A percentile compares a stretch with the other conserved stretches of the same genome.
These are phyloP conservation scores for Manis javanica DNA, from an alignment of 2,797 vertebrate species.

Conservation along the genomic window DNA sequence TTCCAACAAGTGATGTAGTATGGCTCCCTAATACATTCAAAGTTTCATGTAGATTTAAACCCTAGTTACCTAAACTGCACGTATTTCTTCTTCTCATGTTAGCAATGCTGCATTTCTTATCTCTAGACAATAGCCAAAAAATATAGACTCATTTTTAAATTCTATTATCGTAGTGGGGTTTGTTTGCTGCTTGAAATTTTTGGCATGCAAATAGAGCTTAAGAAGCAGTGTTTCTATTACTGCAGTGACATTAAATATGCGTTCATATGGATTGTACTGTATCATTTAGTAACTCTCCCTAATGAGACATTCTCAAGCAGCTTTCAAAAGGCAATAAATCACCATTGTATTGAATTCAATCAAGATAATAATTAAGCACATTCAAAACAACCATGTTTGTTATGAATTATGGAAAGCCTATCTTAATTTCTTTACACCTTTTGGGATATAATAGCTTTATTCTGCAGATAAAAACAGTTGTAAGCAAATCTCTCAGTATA, in stretches of 20 bases:
- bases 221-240: slow-evolving; percentile 17
- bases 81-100: slow-evolving; percentile 34
- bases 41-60: slow-evolving; percentile 55
- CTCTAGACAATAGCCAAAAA: slow-evolving; percentile 54
- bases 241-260: slow-evolving; percentile 53
- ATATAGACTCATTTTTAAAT: slow-evolving; percentile 61
- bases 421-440: slow-evolving; percentile 64
- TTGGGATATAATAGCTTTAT: slow-evolving; percentile 52
- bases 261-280: not conserved
- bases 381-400: slow-evolving; percentile 55
- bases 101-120: slow-evolving; percentile 52
- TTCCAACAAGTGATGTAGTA: slow-evolving; percentile 4
- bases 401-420: slow-evolving; percentile 50
- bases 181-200: slow-evolving; percentile 52
- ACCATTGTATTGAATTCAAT: slow-evolving; percentile 53
- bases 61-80: not conserved
- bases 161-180: slow-evolving; percentile 1
- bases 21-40: slow-evolving; percentile 3
- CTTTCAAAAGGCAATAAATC: slow-evolving; percentile 69
- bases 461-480: slow-evolving; percentile 59
- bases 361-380: slow-evolving; percentile 75
- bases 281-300: slow-evolving; percentile 31
- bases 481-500: slow-evolving; percentile 58
- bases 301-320: slow-evolving; percentile 63
- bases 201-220: slow-evolving; percentile 34